A percentile compares a stretch with the other conserved stretches of the same genome.
Conservation (phyloP, 2,113 vertebrate species). For the Herpetotheres cachinnans region DNA sequence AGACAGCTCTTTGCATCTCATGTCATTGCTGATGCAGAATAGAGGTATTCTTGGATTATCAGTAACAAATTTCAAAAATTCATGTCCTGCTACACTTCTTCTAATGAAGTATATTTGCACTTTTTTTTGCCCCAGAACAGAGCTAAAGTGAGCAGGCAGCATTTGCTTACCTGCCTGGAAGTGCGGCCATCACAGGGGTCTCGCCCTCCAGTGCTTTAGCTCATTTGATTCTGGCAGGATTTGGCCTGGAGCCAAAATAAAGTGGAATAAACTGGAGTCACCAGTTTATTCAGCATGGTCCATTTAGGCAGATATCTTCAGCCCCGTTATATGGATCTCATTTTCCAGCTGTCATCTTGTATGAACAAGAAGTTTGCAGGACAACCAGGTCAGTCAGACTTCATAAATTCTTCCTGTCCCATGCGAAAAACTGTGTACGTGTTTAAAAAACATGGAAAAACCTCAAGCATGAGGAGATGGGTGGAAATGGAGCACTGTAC, state of each 20-base stretch:
- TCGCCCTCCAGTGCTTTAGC: background rate
- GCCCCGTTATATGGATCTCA: background rate
- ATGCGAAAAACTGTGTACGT: background rate
- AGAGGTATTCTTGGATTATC: no score
- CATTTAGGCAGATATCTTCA: background rate
- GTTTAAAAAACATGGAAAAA: background rate
- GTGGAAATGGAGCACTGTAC: background rate
- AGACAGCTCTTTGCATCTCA: no score
- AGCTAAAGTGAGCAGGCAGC: background rate
- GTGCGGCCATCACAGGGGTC: background rate
- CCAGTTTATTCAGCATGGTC: fast-evolving
- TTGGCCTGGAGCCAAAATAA: background rate
- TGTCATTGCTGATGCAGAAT: no score
- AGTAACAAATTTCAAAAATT: no score
- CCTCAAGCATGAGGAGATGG: background rate
- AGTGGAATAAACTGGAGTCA: background rate
- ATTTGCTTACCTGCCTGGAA: background rate
- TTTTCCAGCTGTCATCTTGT: background rate
- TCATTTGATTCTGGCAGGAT: background rate
- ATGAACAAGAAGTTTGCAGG: background rate
- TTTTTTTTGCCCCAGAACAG: background rate
- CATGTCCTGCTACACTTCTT: background rate
- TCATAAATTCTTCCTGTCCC: background rate
- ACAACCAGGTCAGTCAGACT: background rate
- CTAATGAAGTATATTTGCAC: background rate